Conservation (phyloP, 2,888 invertebrate genomes). For the Rhagonycha fulva region DNA sequence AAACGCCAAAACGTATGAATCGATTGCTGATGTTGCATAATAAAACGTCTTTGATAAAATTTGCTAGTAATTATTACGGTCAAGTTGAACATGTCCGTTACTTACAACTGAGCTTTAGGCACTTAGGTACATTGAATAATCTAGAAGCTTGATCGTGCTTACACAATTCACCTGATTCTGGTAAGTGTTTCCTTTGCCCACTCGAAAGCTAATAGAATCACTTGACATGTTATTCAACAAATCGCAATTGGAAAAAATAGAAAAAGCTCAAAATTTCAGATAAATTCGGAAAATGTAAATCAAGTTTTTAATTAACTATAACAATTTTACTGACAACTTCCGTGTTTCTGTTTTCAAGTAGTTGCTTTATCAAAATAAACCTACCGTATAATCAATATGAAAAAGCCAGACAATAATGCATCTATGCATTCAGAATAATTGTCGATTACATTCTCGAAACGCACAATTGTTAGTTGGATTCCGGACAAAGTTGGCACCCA, state of each 20-base stretch:
- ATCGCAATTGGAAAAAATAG: background rate
- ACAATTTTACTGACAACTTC: background rate
- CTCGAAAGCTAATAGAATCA: constrained; percentile 1
- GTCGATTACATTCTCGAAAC: constrained; percentile 32
- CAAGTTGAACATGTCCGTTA: background rate
- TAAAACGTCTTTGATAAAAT: background rate
- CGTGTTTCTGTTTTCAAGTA: background rate
- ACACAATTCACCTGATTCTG: constrained; percentile 9
- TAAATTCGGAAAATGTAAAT: background rate
- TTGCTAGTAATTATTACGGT: background rate
- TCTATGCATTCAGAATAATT: constrained; percentile 19
- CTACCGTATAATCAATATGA: constrained; percentile 27
- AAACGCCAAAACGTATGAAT: background rate
- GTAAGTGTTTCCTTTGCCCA: background rate
- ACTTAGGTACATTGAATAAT: constrained; percentile 4
- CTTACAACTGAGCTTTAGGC: background rate
- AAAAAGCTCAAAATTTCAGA: background rate
- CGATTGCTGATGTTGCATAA: background rate
- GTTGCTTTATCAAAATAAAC: background rate
- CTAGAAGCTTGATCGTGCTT: constrained; percentile 11
- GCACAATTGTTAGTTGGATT: constrained; percentile 32
- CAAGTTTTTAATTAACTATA: background rate
- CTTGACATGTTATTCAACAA: background rate
- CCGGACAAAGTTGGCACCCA: constrained; percentile 17
- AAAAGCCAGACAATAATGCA: constrained; percentile 34